Percentiles rank a stretch among this genome's conserved stretches.
Conservation (phyloP, 2,888 invertebrate species). For the Tethea ocularis region DNA sequence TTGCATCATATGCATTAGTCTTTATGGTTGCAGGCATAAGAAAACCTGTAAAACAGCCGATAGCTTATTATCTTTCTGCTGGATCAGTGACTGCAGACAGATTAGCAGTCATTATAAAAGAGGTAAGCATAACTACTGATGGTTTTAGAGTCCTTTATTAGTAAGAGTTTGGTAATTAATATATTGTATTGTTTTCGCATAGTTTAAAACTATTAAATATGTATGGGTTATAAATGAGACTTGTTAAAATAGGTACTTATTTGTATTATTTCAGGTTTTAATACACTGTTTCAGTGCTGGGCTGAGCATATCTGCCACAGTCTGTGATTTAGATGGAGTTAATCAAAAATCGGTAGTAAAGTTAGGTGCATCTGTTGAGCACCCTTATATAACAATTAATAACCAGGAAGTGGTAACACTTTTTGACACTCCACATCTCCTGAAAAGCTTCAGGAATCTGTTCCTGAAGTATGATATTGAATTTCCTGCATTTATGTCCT, state of each 20-base stretch:
- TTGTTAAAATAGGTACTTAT: no score
- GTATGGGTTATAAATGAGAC: no score
- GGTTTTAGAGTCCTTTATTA: no score
- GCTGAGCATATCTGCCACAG: slow-evolving; percentile 19
- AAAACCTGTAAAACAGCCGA: no score
- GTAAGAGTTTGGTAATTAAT: no score
- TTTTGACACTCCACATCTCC: slow-evolving; percentile 27
- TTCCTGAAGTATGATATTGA: slow-evolving; percentile 28
- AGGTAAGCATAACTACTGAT: no score
- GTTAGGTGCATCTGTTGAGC: slow-evolving; percentile 20
- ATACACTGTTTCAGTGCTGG: slow-evolving; percentile 19
- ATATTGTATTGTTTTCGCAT: no score
- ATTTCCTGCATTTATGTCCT: slow-evolving; percentile 15
- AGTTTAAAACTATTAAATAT: no score
- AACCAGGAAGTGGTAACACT: slow-evolving; percentile 16
- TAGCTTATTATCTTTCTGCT: no score
- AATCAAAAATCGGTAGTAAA: slow-evolving; percentile 22
- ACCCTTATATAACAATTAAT: slow-evolving; percentile 14
- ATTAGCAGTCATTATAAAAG: no score
- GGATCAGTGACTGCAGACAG: no score
- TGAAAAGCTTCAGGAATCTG: slow-evolving; percentile 28
- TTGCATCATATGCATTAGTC: neutral
- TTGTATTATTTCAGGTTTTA: slow-evolving; percentile 23
- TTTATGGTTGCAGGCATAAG: neutral
- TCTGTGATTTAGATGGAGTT: slow-evolving; percentile 28